phyloP scores from a whole-genome alignment of 1,140 invertebrate species.

The Heliconius melpomene region DNA sequence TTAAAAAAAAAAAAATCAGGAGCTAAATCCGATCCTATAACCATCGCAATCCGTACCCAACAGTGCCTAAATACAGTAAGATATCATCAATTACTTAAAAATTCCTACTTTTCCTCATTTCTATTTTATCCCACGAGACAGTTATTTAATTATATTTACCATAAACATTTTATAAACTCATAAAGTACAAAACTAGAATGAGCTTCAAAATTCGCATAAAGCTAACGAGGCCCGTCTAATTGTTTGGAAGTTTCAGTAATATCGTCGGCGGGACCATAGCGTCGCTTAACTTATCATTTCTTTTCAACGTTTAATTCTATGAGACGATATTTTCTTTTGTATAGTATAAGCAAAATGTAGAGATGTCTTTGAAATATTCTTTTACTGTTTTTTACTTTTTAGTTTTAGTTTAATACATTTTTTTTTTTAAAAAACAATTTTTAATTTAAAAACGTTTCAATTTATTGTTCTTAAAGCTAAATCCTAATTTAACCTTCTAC shows the following conservation, averaged over 20 bases:
- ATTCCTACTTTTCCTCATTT: neutral
- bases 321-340: slow-evolving; percentile 70
- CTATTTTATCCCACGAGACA: neutral
- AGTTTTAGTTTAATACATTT: too few relatives aligned
- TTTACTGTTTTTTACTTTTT: neutral
- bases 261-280: slow-evolving; percentile 41
- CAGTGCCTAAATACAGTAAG: too few relatives aligned
- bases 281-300: slow-evolving; percentile 64
- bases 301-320: slow-evolving; percentile 73
- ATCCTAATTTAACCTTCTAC: too few relatives aligned
- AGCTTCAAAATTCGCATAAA: slow-evolving; percentile 53
- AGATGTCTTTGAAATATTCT: neutral
- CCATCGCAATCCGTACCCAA: too few relatives aligned
- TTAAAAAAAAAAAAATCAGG: too few relatives aligned
- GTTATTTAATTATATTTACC: slow-evolving; percentile 26
- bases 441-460: too few relatives aligned
- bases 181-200: slow-evolving; percentile 56
- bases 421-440: too few relatives aligned
- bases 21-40: too few relatives aligned
- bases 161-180: slow-evolving; percentile 50
- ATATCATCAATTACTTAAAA: neutral
- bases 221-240: slow-evolving; percentile 74
- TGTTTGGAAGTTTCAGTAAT: slow-evolving; percentile 74
- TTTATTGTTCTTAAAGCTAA: too few relatives aligned
- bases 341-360: slow-evolving; percentile 42